Conservation (phyloP, 2,113 vertebrate genomes). For the Xyrauchen texanus region DNA sequence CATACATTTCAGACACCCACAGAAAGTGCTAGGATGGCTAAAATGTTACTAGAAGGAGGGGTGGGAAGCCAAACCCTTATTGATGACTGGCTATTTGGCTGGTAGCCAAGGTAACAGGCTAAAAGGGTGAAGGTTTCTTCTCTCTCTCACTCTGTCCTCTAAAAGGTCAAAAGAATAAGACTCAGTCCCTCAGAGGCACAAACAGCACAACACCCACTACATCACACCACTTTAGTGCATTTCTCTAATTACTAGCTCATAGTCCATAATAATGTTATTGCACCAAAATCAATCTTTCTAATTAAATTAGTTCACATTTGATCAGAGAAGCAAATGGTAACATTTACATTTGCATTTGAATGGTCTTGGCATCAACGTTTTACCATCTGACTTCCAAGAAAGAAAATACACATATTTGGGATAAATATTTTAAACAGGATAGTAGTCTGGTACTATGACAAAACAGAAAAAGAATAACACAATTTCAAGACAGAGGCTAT, state of each 20-base stretch:
- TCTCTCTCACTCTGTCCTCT: constrained; percentile 35
- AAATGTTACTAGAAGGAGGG: constrained; percentile 48
- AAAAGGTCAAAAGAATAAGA: constrained; percentile 44
- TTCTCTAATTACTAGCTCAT: constrained; percentile 24
- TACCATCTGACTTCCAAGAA: no score
- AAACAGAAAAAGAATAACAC: no score
- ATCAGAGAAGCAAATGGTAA: not conserved
- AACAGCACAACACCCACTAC: constrained; percentile 23
- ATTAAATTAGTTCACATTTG: not conserved
- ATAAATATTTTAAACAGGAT: no score
- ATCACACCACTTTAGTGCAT: constrained; percentile 17
- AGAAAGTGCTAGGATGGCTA: constrained; percentile 62
- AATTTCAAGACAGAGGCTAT: no score
- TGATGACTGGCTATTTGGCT: constrained; percentile 73
- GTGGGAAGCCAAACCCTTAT: constrained; percentile 73
- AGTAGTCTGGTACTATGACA: no score
- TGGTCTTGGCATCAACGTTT: no score
- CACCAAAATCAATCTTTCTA: constrained; percentile 7
- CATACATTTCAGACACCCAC: constrained; percentile 66
- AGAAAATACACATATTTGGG: no score
- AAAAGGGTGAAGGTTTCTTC: constrained; percentile 42
- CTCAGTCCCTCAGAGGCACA: constrained; percentile 14
- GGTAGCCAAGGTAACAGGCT: constrained; percentile 65
- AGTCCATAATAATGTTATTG: constrained; percentile 20
- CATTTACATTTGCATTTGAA: no score